A percentile compares a stretch with the other conserved stretches of the same genome.
phyloP scores from a whole-genome alignment of 2,888 invertebrate species.

The Pecten maximus region DNA sequence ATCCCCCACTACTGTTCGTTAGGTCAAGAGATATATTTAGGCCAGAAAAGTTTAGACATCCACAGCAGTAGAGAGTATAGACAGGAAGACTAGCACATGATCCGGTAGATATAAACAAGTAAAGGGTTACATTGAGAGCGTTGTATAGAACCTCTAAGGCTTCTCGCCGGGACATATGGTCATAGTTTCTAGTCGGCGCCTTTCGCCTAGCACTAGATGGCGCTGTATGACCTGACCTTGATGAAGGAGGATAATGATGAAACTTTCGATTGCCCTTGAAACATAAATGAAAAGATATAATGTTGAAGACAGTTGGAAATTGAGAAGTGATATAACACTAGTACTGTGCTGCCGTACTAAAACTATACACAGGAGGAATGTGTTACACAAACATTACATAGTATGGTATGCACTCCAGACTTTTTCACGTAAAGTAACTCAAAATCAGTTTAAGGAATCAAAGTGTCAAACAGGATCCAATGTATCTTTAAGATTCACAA shows the following conservation, averaged over 20 bases:
- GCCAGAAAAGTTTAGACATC: background rate
- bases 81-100: background rate
- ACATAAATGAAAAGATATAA: background rate
- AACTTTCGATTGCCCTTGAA: background rate
- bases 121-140: slow-evolving; percentile 40
- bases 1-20: background rate
- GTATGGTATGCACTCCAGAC: too few relatives aligned
- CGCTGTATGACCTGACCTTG: slow-evolving; percentile 17
- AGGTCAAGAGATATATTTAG: background rate
- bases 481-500: too few relatives aligned
- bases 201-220: slow-evolving; percentile 17
- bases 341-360: background rate
- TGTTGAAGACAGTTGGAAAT: background rate
- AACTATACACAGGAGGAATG: background rate
- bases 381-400: too few relatives aligned
- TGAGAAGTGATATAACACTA: background rate
- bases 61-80: background rate
- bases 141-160: slow-evolving; percentile 46
- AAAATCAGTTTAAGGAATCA: too few relatives aligned
- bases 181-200: slow-evolving; percentile 18
- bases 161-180: slow-evolving; percentile 27
- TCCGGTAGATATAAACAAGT: background rate
- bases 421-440: too few relatives aligned
- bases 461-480: too few relatives aligned
- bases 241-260: slow-evolving; percentile 26